Conservation (phyloP, 2,888 invertebrate genomes). For the Latrodectus elegans region DNA sequence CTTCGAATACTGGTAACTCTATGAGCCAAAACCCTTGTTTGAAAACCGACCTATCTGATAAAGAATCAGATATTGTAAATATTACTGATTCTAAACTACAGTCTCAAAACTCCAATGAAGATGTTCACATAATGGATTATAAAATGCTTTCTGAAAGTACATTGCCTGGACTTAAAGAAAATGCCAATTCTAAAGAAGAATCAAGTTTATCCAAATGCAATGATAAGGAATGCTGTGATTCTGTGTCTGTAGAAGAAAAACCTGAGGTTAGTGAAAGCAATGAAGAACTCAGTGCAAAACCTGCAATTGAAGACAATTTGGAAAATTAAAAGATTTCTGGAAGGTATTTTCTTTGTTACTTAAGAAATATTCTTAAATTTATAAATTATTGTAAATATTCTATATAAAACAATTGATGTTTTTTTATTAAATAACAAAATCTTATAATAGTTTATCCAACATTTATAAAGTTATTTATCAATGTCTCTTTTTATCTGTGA, state of each 20-base stretch:
- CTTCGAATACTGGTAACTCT: not conserved
- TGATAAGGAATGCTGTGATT: not conserved
- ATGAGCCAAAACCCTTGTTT: not conserved
- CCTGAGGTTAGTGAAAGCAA: constrained; percentile 9
- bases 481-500: too few relatives aligned
- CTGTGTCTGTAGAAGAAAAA: not conserved
- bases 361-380: too few relatives aligned
- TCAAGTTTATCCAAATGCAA: not conserved
- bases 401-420: too few relatives aligned
- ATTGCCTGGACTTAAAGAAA: not conserved
- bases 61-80: not conserved
- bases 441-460: too few relatives aligned
- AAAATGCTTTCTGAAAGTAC: not conserved
- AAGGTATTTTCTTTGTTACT: constrained; percentile 1
- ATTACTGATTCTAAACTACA: not conserved
- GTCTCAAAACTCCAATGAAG: not conserved
- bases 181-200: not conserved
- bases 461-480: too few relatives aligned
- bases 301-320: constrained; percentile 14
- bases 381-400: too few relatives aligned
- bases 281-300: constrained; percentile 3
- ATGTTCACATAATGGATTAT: not conserved
- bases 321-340: constrained; percentile 31
- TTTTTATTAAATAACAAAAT: too few relatives aligned
- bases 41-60: not conserved